Base-by-base conservation (phyloP, 2,797 vertebrate genomes). In the Chaunax sp. region DNA sequence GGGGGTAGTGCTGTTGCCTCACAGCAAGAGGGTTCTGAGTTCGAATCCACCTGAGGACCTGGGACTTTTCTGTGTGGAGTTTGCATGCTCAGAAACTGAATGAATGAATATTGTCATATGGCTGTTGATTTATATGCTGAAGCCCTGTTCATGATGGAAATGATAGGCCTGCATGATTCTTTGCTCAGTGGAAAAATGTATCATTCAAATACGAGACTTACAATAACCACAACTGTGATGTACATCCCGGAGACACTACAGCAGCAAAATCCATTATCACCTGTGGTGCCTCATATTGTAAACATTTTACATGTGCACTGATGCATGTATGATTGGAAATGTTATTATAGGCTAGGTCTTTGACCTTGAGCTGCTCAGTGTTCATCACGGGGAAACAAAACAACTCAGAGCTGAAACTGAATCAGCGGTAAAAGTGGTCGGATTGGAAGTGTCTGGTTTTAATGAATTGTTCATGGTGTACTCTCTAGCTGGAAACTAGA, bases 231-330 rank as follows among this genome's bases (percentile, higher is more conserved):
- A 13, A 20, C 14, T 19, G n/a, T 33, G 12, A 41, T n/a, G 22
- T 23, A 22, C 20, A 18, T 38, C 20, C 15, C n/a, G n/a, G n/a
- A n/a, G n/a, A 67, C 19, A 4, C 13, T 28, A 40, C 19, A 25
- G 30, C 22, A 30, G 18, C 33, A 30, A 13, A 51, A 50, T 44
- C 54, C 47, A 56, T 58, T 25, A 64, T 25, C 7, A 52, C 35
- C 51, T 45, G 50, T 54, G 38, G 14, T 49, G 40, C 14, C 6
- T 33, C 49, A 14, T 2, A 19, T 14, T 30, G 47, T 58, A 37
- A 71, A 67, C 57, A n/a, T 28, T 23, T 19, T 7, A 37, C 58
- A 37, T 5, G 35, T 5, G 26, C 44, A 33, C 0, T n/a, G 60
- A 47, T 3, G 35, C 15, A 44, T n/a, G 52, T 12, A 49, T 44